phyloP scores from a whole-genome alignment of 1,140 invertebrate genomes.

The Oreohelix idahoensis region DNA sequence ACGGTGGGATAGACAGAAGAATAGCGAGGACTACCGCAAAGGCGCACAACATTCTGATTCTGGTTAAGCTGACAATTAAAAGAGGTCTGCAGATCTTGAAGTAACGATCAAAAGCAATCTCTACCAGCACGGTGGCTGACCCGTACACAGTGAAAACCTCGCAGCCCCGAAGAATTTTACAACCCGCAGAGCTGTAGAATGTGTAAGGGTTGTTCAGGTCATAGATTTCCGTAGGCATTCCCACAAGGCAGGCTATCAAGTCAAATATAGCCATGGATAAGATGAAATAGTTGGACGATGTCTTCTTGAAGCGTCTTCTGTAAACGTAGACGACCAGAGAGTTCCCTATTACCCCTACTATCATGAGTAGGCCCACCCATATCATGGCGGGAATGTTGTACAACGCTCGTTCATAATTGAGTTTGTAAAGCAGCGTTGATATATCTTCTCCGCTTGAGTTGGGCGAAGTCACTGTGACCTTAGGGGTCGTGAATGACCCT shows the following conservation, averaged over 20 bases:
- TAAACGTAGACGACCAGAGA: slow-evolving; percentile 61
- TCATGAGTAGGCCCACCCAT: slow-evolving; percentile 52
- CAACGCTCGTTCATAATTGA: slow-evolving; percentile 49
- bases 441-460: slow-evolving; percentile 31
- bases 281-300: slow-evolving; percentile 63
- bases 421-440: slow-evolving; percentile 35
- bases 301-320: slow-evolving; percentile 54
- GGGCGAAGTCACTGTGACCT: not conserved
- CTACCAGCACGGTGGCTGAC: slow-evolving; percentile 55
- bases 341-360: slow-evolving; percentile 59
- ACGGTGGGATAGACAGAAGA: slow-evolving; percentile 43
- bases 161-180: slow-evolving; percentile 46
- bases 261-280: slow-evolving; percentile 63
- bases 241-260: slow-evolving; percentile 58
- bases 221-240: slow-evolving; percentile 60
- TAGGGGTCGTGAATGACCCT: not conserved
- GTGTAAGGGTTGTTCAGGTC: slow-evolving; percentile 58
- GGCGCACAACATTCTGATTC: slow-evolving; percentile 52
- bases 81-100: slow-evolving; percentile 62
- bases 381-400: slow-evolving; percentile 57
- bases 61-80: slow-evolving; percentile 52
- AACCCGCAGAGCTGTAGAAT: slow-evolving; percentile 56
- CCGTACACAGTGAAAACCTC: slow-evolving; percentile 55
- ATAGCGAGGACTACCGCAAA: slow-evolving; percentile 51
- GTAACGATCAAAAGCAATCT: slow-evolving; percentile 62